These are phyloP conservation scores for Teleiodes luculella DNA, from an alignment of 2,888 invertebrate species.

Conservation along the genomic window DNA sequence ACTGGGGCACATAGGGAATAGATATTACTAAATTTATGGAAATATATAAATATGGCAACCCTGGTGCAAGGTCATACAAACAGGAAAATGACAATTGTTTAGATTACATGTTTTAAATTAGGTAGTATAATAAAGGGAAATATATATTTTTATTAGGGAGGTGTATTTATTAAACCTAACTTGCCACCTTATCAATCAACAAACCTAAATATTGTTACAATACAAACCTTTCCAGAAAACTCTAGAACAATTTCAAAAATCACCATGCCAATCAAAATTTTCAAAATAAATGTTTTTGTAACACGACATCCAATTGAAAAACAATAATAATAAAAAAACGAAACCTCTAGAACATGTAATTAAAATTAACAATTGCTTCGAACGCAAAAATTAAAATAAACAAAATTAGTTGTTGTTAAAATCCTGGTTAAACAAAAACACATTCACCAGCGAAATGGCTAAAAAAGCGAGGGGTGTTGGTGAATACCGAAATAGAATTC, in stretches of 20 bases:
- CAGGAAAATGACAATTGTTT: not conserved
- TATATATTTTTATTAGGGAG: no score
- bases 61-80: not conserved
- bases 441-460: constrained; percentile 18
- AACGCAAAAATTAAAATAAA: constrained; percentile 22
- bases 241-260: constrained; percentile 14
- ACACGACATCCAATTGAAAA: constrained; percentile 32
- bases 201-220: not conserved
- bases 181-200: not conserved
- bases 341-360: constrained; percentile 38
- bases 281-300: constrained; percentile 18
- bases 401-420: constrained; percentile 8
- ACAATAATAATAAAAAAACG: constrained; percentile 30
- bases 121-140: not conserved
- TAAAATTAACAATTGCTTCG: constrained; percentile 24
- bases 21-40: not conserved
- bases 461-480: constrained; percentile 26
- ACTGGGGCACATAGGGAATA: constrained; percentile 14
- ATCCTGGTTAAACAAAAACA: constrained; percentile 12
- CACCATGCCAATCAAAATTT: constrained; percentile 35
- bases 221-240: not conserved
- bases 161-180: no score
- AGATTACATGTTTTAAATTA: no score
- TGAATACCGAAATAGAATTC: constrained; percentile 5
- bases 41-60: not conserved